phyloP scores from a whole-genome alignment of 30 jellyfish, hydroid and myxozoan genomes.

The Aurelia aurita region DNA sequence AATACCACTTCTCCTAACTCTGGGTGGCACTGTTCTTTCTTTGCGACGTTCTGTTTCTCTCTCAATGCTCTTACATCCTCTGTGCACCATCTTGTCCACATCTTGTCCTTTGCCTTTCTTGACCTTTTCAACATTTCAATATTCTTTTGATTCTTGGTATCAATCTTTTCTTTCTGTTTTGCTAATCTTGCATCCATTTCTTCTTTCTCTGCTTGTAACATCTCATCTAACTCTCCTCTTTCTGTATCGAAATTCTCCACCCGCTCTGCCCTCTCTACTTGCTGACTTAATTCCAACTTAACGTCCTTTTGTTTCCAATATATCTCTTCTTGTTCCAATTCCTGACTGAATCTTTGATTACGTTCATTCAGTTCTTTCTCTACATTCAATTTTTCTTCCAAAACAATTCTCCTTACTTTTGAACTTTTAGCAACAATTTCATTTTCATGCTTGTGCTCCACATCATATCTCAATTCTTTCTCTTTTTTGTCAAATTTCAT shows the following conservation, averaged over 20 bases:
- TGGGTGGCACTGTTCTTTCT: too few species aligned
- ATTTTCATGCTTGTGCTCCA: conserved; percentile 86
- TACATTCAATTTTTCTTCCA: conserved; percentile 72
- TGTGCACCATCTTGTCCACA: too few species aligned
- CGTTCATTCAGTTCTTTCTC: conserved; percentile 70
- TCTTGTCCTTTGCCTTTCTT: too few species aligned
- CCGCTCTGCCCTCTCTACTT: conserved; percentile 79
- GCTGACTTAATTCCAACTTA: conserved; percentile 73
- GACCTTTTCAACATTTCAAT: conserved; percentile 48
- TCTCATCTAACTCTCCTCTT: conserved; percentile 45
- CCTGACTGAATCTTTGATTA: conserved; percentile 57
- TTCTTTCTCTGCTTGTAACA: conserved; percentile 74
- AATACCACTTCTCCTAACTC: conserved; percentile 57
- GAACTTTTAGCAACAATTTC: conserved; percentile 67
- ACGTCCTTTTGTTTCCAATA: conserved; percentile 85
- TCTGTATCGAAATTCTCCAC: conserved; percentile 80
- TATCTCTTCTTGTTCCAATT: conserved; percentile 64
- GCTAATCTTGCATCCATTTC: conserved; percentile 50
- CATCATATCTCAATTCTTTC: too few species aligned
- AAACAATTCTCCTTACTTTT: conserved; percentile 56
- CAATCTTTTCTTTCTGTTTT: conserved; percentile 65
- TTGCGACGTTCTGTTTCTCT: conserved; percentile 60
- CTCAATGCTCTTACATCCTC: conserved; percentile 65
- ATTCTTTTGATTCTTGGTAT: conserved; percentile 51
- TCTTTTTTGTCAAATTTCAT: conserved; percentile 47